These are phyloP conservation scores for Poeciliopsis infans DNA, from an alignment of 2,797 vertebrate species.

Conservation along the genomic window DNA sequence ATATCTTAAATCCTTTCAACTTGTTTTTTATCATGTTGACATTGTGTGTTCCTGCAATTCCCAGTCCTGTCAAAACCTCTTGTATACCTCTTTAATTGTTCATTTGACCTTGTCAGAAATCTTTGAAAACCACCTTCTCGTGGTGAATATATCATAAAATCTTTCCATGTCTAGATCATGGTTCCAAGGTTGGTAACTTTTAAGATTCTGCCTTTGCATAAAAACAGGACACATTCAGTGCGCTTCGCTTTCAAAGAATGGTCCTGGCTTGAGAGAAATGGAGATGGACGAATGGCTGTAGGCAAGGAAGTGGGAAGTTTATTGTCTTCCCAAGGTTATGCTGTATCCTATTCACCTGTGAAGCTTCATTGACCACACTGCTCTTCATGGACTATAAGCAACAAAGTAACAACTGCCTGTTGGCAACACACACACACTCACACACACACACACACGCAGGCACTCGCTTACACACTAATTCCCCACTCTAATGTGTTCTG, in stretches of 20 bases:
- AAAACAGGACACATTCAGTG: constrained; percentile 56
- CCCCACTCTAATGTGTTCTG: constrained; percentile 53
- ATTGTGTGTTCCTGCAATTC: background rate
- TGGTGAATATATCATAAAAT: background rate
- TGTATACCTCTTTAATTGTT: background rate
- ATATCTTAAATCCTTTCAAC: background rate
- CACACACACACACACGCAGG: constrained; percentile 21
- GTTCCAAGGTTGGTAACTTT: constrained; percentile 51
- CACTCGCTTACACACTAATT: constrained; percentile 52
- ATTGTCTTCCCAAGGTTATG: constrained; percentile 68
- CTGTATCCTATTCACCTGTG: constrained; percentile 61
- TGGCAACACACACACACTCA: constrained; percentile 43
- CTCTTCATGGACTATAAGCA: constrained; percentile 70
- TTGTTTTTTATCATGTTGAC: background rate
- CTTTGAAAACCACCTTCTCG: background rate
- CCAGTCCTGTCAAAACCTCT: background rate
- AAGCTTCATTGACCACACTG: constrained; percentile 68
- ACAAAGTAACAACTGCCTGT: constrained; percentile 60
- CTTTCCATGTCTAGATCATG: background rate
- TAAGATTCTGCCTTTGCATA: constrained; percentile 60
- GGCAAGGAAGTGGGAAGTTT: constrained; percentile 54
- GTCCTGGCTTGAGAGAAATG: constrained; percentile 25
- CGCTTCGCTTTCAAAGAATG: constrained; percentile 37
- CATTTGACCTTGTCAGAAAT: background rate
- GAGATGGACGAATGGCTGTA: constrained; percentile 25